Base-by-base conservation (phyloP, 1,140 invertebrate genomes). In the Diachasma alloeum region DNA sequence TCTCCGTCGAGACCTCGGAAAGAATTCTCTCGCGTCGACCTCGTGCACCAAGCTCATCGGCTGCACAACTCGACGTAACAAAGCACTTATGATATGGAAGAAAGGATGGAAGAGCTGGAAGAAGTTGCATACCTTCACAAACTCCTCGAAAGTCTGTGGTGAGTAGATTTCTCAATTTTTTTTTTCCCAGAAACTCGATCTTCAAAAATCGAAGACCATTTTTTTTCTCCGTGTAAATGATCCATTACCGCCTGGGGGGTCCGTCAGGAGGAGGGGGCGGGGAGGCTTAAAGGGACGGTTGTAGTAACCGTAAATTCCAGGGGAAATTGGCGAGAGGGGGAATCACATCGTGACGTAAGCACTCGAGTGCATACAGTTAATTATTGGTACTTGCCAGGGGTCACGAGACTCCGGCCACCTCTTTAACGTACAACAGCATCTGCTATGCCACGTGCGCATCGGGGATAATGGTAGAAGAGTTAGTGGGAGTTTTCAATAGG, bases 51-150 rank as follows among this genome's bases (percentile, higher is more conserved):
- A 79, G 75, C 72, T 79, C 70, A 81, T 82, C 69, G 70, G 80
- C 19, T 77, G 72, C 24, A 76, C 76, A 31, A 83, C 84, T 53
- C 82, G 83, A 66, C 88, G 87, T 74, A 87, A 83, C 68, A 89
- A 89, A 70, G 88, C 88, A 5, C 83, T 84, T 11, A 88, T 88
- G 86, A 87, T 89, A 69, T 87, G 82, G 87, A 88, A 87, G 74
- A 89, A 89, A 91, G 93, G 93, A 77, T 93, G 93, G 87, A 94
- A 94, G 82, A 91, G 93, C 0, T 95, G 94, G 94, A 94, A 93
- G 83, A 95, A 95, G 85, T 90, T 95, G 76, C 93, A 94, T 19
- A 93, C 92, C 17, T 93, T 95, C 76, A 92, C 92, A 81, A 93
- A 91, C 37, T 92, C 91, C 79, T 93, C 92, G 83, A 88, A 88